Conservation (phyloP, 2,888 invertebrate species). For the Calliscelio sp. region DNA sequence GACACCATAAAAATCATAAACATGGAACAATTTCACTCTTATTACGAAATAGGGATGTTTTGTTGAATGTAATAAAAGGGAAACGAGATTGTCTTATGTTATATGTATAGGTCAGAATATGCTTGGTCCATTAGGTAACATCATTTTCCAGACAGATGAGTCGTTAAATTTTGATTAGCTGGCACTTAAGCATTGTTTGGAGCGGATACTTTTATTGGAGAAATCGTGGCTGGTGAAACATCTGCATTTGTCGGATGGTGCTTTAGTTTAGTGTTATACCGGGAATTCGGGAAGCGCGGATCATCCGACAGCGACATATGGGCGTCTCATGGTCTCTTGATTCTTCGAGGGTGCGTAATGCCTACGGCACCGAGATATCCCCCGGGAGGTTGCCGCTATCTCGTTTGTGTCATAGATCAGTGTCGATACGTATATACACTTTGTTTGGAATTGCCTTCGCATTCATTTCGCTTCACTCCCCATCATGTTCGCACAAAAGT, state of each 20-base stretch:
- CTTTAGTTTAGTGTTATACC: conserved; percentile 54
- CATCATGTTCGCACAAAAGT: conserved; percentile 53
- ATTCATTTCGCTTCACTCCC: conserved; percentile 65
- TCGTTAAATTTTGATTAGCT: conserved; percentile 62
- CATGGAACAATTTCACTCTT: too few relatives aligned
- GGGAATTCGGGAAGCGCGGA: conserved; percentile 65
- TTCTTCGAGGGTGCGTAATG: conserved; percentile 71
- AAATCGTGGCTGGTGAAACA: conserved; percentile 42
- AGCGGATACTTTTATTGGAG: conserved; percentile 40
- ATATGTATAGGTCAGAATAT: conserved; percentile 17
- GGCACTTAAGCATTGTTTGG: conserved; percentile 52
- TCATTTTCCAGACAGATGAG: conserved; percentile 46
- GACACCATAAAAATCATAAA: too few relatives aligned
- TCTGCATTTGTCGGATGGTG: conserved; percentile 53
- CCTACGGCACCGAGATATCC: conserved; percentile 59
- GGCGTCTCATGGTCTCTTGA: conserved; percentile 69
- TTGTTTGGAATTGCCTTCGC: conserved; percentile 72
- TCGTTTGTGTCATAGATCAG: conserved; percentile 74
- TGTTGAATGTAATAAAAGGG: neutral
- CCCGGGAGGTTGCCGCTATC: conserved; percentile 63
- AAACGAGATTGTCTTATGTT: conserved; percentile 19
- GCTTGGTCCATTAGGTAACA: conserved; percentile 47
- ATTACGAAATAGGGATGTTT: too few relatives aligned
- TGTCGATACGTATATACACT: conserved; percentile 63
- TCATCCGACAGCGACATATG: conserved; percentile 70